Evolutionary conservation across 2,888 invertebrate genomes (phyloP), one percentile per base, ranked within the genome.

Genomic region (Atherix ibis): DNA sequence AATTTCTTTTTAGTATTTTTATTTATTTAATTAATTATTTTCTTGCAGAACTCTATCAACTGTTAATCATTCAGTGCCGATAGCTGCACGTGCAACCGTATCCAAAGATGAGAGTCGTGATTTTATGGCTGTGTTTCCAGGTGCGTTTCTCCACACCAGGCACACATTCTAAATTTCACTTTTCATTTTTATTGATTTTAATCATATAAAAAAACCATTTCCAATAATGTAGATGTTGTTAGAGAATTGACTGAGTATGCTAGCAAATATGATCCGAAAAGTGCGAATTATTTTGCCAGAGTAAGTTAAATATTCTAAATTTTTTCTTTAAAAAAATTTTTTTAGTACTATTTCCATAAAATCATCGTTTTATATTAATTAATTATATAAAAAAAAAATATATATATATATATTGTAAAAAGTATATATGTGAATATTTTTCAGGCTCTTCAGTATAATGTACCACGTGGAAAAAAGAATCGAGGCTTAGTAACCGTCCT

Each of bases 401-500:
- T 29, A 18, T n/a, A 24, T 17, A 22, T 14, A 18, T 26, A 18
- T 12, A 18, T 28, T 37, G 22, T 18, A 18, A 22, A 13, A 3
- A 13, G 27, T 28, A 18, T 35, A 13, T 27, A 30, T 18, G 25
- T 32, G 9, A 14, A 16, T 31, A 27, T 16, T 10, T 64, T 65
- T 5, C 55, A 83, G 83, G 71, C 81, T 15, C 63, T 89, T 42
- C 83, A 92, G 57, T 91, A 91, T 63, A 94, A 91, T 63, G 85
- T 92, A 4, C 84, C 88, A 1, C 74, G 75, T 47, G 94, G 94
- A 3, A 94, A 92, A 62, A 85, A 82, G 61, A 79, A 75, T 51
- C 66, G 87, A 34, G 84, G 80, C 0, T 59, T 85, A 22, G 68
- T 79, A 0, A 69, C 79, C 1, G 75, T 84, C 1, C 64, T 77